Conservation (phyloP, 2,797 vertebrate species). For the Lepilemur septentrionalis region DNA sequence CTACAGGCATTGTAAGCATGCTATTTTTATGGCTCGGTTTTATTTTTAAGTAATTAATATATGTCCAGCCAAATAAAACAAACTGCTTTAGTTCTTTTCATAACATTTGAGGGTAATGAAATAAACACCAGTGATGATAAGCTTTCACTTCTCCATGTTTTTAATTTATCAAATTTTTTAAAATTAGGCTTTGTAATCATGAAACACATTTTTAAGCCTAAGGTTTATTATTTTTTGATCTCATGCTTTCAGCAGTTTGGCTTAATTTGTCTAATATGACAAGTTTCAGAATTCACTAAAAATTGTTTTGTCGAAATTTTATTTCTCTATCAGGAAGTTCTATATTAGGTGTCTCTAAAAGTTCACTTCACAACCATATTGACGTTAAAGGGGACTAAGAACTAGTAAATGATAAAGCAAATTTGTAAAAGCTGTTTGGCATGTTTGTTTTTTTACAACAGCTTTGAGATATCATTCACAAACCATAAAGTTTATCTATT, state of each 20-base stretch:
- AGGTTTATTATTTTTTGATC: conserved; percentile 30
- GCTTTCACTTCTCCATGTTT: conserved; percentile 19
- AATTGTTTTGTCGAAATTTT: conserved; percentile 24
- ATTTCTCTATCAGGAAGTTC: not conserved
- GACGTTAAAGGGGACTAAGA: not conserved
- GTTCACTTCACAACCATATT: not conserved
- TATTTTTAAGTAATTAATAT: conserved; percentile 59
- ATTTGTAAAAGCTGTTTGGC: not conserved
- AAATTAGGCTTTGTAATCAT: not conserved
- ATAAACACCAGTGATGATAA: not conserved
- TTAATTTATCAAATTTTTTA: conserved; percentile 18
- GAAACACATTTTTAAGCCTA: not conserved
- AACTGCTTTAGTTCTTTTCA: conserved; percentile 45
- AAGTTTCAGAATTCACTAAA: conserved; percentile 31
- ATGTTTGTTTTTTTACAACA: not conserved
- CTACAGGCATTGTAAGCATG: not conserved
- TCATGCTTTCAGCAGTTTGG: conserved; percentile 13
- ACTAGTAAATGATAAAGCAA: not conserved
- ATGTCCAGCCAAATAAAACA: conserved; percentile 42
- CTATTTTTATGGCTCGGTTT: not conserved
- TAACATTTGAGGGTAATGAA: conserved; percentile 58
- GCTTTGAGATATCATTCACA: not conserved
- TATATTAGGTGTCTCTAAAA: not conserved
- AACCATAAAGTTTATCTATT: not conserved
- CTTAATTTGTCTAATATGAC: not conserved